Base-by-base conservation (phyloP, 2,888 invertebrate species). In the Drosophila ustulata region DNA sequence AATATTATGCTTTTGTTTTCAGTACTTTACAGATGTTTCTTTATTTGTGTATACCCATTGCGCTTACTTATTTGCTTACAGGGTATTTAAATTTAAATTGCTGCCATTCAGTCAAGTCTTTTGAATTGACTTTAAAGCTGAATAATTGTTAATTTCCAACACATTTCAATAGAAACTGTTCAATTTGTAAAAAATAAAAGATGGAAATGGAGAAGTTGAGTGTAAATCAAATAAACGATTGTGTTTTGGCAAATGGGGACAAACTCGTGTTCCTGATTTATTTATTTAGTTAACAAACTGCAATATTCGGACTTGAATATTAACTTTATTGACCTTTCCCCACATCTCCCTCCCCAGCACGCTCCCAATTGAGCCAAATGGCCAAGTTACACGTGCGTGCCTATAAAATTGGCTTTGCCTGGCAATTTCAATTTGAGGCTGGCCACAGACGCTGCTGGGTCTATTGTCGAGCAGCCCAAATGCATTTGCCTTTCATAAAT, bases 401-500 rank as follows among this genome's bases (percentile, higher is more conserved):
- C 53, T 57, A 23, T 58, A 39, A 64, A 71, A 89, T 71, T 75
- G 88, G 72, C 76, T 85, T 75, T 78, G 51, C 49, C 49, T 63
- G 56, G 53, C 63, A 58, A 75, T 70, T 73, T 84, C 71, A 70
- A 82, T 84, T 89, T 68, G 41, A 72, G 71, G 66, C 78, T 66
- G 55, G 69, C 62, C 88, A 79, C 69, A 88, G 64, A 69, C 11
- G 32, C 13, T 46, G 32, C 13, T 46, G 25, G 34, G 53, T 66
- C 55, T 47, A 66, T 71, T 80, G 88, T 73, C 65, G 26, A 53
- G 64, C 50, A 56, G 62, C 66, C 66, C 66, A 83, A 89, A 68
- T 83, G 88, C 82, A 82, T 75, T 84, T 79, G 72, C 57, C 58
- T 70, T 73, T 89, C 80, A 83, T 83, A 83, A 83, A 83, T 83